Evolutionary conservation across 2,888 invertebrate species (phyloP).

Genomic region (Metopia argyrocephala): DNA sequence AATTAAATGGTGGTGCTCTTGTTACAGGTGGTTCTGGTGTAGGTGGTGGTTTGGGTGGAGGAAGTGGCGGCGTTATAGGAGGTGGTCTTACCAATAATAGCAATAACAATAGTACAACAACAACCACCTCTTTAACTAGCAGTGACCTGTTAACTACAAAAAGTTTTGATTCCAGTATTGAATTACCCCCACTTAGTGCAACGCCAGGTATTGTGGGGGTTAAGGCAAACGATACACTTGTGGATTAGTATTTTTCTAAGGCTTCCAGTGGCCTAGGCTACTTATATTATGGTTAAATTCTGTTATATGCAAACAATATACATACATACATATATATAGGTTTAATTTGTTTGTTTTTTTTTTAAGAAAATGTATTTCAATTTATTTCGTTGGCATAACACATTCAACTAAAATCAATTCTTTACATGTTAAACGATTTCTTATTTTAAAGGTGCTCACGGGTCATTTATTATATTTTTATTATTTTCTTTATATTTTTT

Average conservation of each 20-base stretch:
- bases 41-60: constrained; percentile 32
- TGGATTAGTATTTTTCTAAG: constrained; percentile 66
- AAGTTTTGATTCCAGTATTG: constrained; percentile 75
- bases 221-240: constrained; percentile 62
- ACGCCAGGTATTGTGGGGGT: constrained; percentile 61
- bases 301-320: not conserved
- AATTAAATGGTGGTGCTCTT: constrained; percentile 72
- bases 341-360: constrained; percentile 39
- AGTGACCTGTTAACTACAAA: constrained; percentile 73
- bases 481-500: constrained; percentile 13
- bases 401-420: constrained; percentile 6
- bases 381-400: constrained; percentile 36
- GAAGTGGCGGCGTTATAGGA: constrained; percentile 45
- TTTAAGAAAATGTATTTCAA: constrained; percentile 19
- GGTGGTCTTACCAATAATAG: constrained; percentile 65
- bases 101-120: constrained; percentile 65
- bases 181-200: constrained; percentile 68
- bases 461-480: not conserved
- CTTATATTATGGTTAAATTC: constrained; percentile 54
- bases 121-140: constrained; percentile 72
- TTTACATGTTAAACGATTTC: constrained; percentile 20
- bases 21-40: constrained; percentile 62
- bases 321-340: not conserved
- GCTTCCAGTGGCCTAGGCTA: constrained; percentile 62
- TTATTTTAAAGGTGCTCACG: constrained; percentile 2